Conservation (phyloP, 2,888 invertebrate species). For the Tipula confusa region DNA sequence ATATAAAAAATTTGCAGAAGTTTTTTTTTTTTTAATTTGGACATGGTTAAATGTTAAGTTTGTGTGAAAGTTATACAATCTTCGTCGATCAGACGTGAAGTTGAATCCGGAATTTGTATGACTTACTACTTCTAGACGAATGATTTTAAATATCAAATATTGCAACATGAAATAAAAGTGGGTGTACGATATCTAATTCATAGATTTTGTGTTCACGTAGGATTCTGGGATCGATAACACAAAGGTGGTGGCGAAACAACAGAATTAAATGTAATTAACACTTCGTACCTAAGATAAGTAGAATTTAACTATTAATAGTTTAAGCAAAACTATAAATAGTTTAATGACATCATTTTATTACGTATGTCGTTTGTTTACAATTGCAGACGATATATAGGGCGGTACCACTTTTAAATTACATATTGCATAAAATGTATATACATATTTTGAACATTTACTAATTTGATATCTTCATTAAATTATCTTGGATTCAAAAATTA, state of each 20-base stretch:
- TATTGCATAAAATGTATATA: too few species aligned
- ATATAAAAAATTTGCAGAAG: background rate
- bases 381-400: background rate
- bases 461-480: too few species aligned
- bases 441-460: too few species aligned
- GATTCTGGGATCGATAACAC: background rate
- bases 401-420: background rate
- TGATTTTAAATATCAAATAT: background rate
- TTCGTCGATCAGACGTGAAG: background rate
- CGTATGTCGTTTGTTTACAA: background rate
- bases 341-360: background rate
- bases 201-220: background rate
- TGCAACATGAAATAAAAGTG: background rate
- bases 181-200: background rate
- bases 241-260: background rate
- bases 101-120: background rate
- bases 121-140: background rate
- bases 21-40: background rate
- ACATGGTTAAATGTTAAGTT: background rate
- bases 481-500: background rate
- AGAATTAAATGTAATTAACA: background rate
- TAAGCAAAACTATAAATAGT: background rate
- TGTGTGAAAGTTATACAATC: background rate
- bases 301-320: background rate
- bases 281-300: background rate